Evolutionary conservation across 2,113 vertebrate genomes (phyloP).

Genomic region (Calonectris borealis): DNA sequence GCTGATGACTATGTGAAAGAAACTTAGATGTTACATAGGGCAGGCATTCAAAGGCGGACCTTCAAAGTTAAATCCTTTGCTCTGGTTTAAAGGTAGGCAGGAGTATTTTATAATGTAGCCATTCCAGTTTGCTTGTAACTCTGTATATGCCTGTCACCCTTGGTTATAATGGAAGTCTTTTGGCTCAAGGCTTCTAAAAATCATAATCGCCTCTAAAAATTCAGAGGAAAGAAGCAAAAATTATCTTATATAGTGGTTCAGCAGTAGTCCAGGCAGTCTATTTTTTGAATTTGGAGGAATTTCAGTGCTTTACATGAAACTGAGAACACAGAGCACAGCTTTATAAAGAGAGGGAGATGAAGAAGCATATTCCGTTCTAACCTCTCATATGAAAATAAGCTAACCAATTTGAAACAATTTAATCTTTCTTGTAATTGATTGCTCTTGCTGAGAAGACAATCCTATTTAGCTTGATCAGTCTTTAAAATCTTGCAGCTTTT

Average conservation of each 20-base stretch:
- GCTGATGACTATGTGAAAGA: neutral
- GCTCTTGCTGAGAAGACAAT: neutral
- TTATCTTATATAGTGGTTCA: neutral
- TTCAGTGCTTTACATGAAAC: neutral
- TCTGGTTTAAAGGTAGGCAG: neutral
- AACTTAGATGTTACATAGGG: neutral
- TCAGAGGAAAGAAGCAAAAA: neutral
- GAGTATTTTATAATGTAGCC: neutral
- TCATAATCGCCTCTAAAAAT: neutral
- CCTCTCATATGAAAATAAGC: neutral
- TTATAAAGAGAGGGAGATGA: neutral
- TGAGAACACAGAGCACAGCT: neutral
- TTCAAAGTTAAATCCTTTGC: neutral
- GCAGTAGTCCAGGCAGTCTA: neutral
- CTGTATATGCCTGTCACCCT: neutral
- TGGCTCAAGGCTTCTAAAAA: neutral
- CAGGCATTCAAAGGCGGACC: neutral
- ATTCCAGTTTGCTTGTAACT: neutral
- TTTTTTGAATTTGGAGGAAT: neutral
- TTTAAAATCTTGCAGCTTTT: neutral
- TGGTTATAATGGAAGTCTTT: neutral
- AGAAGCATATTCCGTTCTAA: neutral
- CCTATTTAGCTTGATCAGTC: neutral
- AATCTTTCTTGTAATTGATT: neutral
- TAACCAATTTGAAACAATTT: neutral